phyloP scores from a whole-genome alignment of 1,140 invertebrate genomes.

The Papilio aristodemus region DNA sequence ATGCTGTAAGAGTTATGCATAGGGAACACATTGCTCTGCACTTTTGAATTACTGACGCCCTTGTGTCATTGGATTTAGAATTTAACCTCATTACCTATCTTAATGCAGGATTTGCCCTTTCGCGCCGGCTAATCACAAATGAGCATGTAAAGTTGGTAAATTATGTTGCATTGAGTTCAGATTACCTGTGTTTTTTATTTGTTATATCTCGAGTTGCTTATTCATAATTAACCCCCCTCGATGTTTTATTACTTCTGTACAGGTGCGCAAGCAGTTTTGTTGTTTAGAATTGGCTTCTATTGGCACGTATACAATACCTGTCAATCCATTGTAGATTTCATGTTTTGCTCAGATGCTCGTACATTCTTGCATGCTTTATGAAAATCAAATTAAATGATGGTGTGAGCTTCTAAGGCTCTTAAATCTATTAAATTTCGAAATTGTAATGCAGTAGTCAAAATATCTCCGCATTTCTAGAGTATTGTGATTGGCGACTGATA shows the following conservation, averaged over 20 bases:
- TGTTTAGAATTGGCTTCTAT: conserved; percentile 57
- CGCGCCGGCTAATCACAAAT: conserved; percentile 80
- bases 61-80: conserved; percentile 52
- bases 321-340: conserved; percentile 20
- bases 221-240: conserved; percentile 79
- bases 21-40: conserved; percentile 58
- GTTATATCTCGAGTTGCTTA: conserved; percentile 70
- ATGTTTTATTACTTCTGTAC: conserved; percentile 77
- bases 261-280: conserved; percentile 60
- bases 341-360: background rate
- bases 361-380: conserved; percentile 6
- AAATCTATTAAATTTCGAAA: background rate
- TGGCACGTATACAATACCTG: conserved; percentile 31
- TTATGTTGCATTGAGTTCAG: conserved; percentile 77
- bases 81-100: conserved; percentile 81
- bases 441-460: background rate
- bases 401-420: background rate
- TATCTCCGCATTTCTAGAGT: too few relatives aligned
- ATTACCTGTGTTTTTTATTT: conserved; percentile 74
- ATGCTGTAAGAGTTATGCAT: conserved; percentile 41
- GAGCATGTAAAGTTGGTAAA: conserved; percentile 79
- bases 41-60: conserved; percentile 41
- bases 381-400: background rate
- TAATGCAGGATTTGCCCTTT: conserved; percentile 81
- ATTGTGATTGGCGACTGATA: too few relatives aligned